Evolutionary conservation across 2,888 invertebrate species (phyloP), one percentile per base, ranked within the genome.

Genomic region (Siphonodentalium dalli): DNA sequence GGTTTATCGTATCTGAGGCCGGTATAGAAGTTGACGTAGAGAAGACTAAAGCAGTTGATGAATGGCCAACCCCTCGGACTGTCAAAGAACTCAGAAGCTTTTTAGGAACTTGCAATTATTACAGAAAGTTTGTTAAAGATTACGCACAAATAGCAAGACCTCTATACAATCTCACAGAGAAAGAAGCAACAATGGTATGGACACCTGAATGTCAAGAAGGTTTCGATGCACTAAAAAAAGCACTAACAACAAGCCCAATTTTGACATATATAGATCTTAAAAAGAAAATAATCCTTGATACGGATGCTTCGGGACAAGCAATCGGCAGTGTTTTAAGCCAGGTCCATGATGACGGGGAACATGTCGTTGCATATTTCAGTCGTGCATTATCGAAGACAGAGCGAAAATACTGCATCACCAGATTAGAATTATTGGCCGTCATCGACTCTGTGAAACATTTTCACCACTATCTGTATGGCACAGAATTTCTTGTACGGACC

Each of bases 1-100:
- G 53, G 8, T 49, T 54, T 50, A 42, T 58, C 7, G 38, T 57
- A 13, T 41, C 28, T 53, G 53, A 57, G 41, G 15, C 35, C 9
- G 53, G 52, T 4, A 34, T 51, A 24, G 11, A 28, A 1, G 48
- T 53, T 23, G 46, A 41, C 27, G 38, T 38, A 13, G 31, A 31
- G 20, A 46, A 56, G 28, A 33, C 45, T 13, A n/a, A 38, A 11
- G 24, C 26, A 11, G 41, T 55, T 7, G 18, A 43, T 37, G 33
- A 51, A 7, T 51, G 46, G 50, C 46, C 50, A 20, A 20, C 27
- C 5, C 39, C 41, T 7, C 40, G 34, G 15, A 41, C 13, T 42
- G 33, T 44, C 2, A 56, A 44, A 45, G 43, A 45, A n/a, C 15
- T 45, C 1, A 43, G 39, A 27, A 44, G 38, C 24, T 49, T 44